phyloP scores from a whole-genome alignment of 2,113 vertebrate genomes.

The Neolamprologus variostigma region DNA sequence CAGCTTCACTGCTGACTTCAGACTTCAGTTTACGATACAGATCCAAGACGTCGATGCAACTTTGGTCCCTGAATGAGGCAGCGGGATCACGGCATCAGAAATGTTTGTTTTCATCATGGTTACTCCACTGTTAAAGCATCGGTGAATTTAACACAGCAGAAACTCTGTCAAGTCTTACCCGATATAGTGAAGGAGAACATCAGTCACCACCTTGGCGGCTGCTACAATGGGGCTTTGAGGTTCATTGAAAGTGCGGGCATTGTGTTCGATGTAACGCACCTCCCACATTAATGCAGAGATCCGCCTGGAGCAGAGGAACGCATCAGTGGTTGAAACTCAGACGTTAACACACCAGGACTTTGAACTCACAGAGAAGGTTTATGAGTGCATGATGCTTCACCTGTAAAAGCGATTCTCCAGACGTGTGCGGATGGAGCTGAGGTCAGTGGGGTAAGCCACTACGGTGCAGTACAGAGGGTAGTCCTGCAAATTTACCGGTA shows the following conservation, averaged over 20 bases:
- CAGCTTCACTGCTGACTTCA: slow-evolving; percentile 80
- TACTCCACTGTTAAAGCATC: not conserved
- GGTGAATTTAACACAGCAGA: not conserved
- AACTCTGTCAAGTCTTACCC: slow-evolving; percentile 68
- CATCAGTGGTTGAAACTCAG: not conserved
- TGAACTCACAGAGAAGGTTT: not conserved
- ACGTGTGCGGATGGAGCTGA: slow-evolving; percentile 86
- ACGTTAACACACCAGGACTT: not conserved
- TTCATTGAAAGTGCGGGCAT: slow-evolving; percentile 96
- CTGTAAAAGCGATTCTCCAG: slow-evolving; percentile 95
- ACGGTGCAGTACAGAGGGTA: slow-evolving; percentile 97
- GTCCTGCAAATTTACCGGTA: slow-evolving; percentile 88
- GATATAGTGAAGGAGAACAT: slow-evolving; percentile 91
- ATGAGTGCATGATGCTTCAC: slow-evolving; percentile 44
- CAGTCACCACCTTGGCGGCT: slow-evolving; percentile 91
- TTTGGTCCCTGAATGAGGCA: slow-evolving; percentile 83
- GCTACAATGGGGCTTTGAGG: slow-evolving; percentile 94
- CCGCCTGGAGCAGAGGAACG: slow-evolving; percentile 69
- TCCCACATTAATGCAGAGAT: slow-evolving; percentile 99
- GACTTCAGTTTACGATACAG: slow-evolving; percentile 84
- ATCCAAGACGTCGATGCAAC: slow-evolving; percentile 87
- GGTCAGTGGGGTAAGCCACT: slow-evolving; percentile 93
- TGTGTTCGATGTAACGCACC: slow-evolving; percentile 96
- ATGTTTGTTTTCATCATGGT: not conserved
- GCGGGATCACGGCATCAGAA: not conserved